phyloP scores from a whole-genome alignment of 2,888 invertebrate species.

The Zeuzera pyrina region DNA sequence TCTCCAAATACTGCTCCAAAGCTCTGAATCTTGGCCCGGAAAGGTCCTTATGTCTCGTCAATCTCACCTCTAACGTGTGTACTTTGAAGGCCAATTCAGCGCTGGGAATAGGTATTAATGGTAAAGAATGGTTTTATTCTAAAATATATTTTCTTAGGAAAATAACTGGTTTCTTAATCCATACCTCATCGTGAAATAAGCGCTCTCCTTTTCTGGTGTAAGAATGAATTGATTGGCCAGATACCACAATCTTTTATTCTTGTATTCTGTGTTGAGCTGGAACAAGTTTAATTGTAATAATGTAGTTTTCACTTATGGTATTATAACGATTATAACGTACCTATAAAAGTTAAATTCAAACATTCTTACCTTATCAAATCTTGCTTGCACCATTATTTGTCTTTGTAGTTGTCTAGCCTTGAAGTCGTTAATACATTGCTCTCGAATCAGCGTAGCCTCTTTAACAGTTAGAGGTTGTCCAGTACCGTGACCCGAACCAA shows the following conservation, averaged over 20 bases:
- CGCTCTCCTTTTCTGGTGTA: constrained; percentile 72
- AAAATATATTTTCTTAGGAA: neutral
- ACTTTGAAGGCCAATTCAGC: constrained; percentile 64
- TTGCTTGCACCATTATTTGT: constrained; percentile 76
- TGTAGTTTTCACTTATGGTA: neutral
- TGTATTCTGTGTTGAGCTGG: constrained; percentile 64
- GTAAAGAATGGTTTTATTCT: too few species aligned
- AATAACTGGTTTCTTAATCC: neutral
- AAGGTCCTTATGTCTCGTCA: constrained; percentile 74
- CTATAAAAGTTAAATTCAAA: too few species aligned
- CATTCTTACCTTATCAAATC: constrained; percentile 78
- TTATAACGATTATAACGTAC: neutral
- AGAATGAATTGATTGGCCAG: constrained; percentile 72
- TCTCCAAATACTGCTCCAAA: constrained; percentile 48
- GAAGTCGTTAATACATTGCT: constrained; percentile 78
- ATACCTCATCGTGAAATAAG: constrained; percentile 68
- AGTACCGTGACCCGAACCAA: constrained; percentile 53
- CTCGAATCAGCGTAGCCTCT: constrained; percentile 62
- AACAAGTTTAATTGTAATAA: constrained; percentile 17
- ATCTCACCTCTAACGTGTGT: constrained; percentile 74
- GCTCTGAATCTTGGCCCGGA: constrained; percentile 58
- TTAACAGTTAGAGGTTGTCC: constrained; percentile 50
- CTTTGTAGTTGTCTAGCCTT: constrained; percentile 75
- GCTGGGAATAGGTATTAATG: constrained; percentile 23
- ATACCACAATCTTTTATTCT: constrained; percentile 72